These are phyloP conservation scores for human (Homo sapiens) DNA, from an alignment of 2,113 vertebrate genomes.

Conservation along the genomic window GRCh38 chr6:46264501-46265000, in stretches of 20 bases:
- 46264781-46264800: neutral
- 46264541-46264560: neutral
- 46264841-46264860: neutral
- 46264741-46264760: neutral
- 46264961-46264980: neutral
- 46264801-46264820: neutral
- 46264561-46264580: neutral
- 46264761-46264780: neutral
- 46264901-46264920: neutral
- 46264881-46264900: neutral
- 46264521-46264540: neutral
- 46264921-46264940: neutral
- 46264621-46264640: neutral
- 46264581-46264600: conserved; percentile 40
- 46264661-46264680: neutral
- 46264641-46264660: neutral
- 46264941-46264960: neutral
- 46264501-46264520: neutral
- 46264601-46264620: neutral
- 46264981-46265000: neutral
- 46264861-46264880: neutral
- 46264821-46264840: neutral
- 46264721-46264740: neutral
- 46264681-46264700: neutral
- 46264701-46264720: neutral